Base-by-base conservation (phyloP, 2,113 vertebrate genomes). In the Pollimyrus isidori region DNA sequence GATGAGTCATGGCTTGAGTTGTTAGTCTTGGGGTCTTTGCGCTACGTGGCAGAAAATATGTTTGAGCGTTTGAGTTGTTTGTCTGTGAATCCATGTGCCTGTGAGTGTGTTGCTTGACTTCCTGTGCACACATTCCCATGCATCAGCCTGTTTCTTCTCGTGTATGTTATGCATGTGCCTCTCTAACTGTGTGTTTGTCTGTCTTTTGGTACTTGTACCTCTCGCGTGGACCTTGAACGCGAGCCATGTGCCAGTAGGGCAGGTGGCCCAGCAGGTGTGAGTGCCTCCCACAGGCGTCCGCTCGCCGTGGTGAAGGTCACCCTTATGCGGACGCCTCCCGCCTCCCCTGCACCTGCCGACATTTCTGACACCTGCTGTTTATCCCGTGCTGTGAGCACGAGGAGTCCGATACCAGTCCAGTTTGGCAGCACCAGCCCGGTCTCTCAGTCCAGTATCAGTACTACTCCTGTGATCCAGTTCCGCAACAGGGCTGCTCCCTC, bases 211-310 rank as follows among this genome's bases (percentile, higher is more conserved):
- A 39, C 73, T 35, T 42, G 73, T 42, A 13, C 73, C 35, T 80
- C 73, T 80, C 15, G 35, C 73, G 30, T 80, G 30, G 73, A 80
- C 73, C 73, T 80, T 80, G 73, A 80, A 80, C 42, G 35, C 6
- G 1, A 80, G 73, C 73, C 73, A 80, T 42, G 35, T 80, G 73
- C 73, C 35, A 42, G 73, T 80, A 80, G 73, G 73, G 73, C 73
- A 80, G 73, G 73, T 80, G 73, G 73, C 73, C 30, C 73, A 42
- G 73, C 73, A 80, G 73, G 73, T 80, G 73, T 80, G 73, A 80
- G 73, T 42, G 13, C 73, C 42, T 80, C 73, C 73, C 73, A 80
- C 73, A 80, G 73, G 73, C 35, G 30, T 76, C 30, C 15, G 4
- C 15, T 76, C 35, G 69, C 69, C 15, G 4, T 80, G 73, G 73